Evolutionary conservation across 2,888 invertebrate genomes (phyloP).

Genomic region (Molorchus minor): DNA sequence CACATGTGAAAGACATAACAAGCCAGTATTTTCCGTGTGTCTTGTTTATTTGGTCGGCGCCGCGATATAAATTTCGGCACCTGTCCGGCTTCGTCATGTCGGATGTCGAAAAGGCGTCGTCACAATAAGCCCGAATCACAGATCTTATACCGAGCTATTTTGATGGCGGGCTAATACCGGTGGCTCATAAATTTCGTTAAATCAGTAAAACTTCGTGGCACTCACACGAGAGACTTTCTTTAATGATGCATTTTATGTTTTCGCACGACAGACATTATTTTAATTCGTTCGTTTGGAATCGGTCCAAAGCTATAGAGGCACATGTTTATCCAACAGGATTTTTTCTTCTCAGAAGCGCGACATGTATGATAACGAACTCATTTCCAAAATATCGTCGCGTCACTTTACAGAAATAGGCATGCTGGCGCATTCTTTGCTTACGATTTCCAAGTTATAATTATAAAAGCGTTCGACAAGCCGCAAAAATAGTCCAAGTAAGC

Average conservation of each 20-base stretch:
- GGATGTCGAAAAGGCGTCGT: conserved; percentile 45
- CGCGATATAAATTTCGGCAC: conserved; percentile 50
- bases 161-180: conserved; percentile 50
- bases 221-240: conserved; percentile 62
- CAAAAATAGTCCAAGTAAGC: too few species aligned
- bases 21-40: conserved; percentile 33
- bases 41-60: conserved; percentile 44
- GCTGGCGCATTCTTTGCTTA: conserved; percentile 38
- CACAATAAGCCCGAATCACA: conserved; percentile 42
- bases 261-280: conserved; percentile 64
- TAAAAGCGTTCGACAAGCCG: conserved; percentile 15
- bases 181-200: conserved; percentile 59
- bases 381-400: conserved; percentile 49
- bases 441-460: conserved; percentile 35
- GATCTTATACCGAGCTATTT: conserved; percentile 42
- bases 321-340: conserved; percentile 54
- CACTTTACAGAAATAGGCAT: conserved; percentile 44
- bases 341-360: conserved; percentile 44
- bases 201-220: conserved; percentile 61
- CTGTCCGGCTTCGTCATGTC: conserved; percentile 50
- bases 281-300: conserved; percentile 61
- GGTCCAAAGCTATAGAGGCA: conserved; percentile 55
- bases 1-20: conserved; percentile 44
- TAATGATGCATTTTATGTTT: conserved; percentile 64
- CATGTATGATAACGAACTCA: conserved; percentile 55